Base-by-base conservation (phyloP, 2,113 vertebrate species). In the Tyto alba region DNA sequence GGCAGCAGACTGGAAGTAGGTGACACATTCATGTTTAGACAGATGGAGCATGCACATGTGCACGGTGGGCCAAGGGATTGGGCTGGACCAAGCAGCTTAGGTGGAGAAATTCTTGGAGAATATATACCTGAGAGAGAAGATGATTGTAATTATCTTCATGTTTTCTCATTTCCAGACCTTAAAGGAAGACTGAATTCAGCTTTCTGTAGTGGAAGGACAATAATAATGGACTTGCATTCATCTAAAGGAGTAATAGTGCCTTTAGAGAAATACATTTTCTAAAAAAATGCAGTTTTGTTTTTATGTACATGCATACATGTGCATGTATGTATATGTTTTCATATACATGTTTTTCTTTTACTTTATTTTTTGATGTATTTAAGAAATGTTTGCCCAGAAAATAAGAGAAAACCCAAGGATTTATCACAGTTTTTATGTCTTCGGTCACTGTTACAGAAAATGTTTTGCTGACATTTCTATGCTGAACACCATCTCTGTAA, bases 31-130 rank as follows among this genome's bases (percentile, higher is more conserved):
- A 3, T 27, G 2, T 73, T 55, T 73, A 68, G 13, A 26, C 6
- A 59, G 32, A 53, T 6, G 11, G 41, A 76, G 10, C 3, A 4
- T 34, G n/a, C 1, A 6, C 21, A 21, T 52, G 13, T 7, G 10
- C 8, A 11, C 8, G 4, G 9, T 5, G 6, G 8, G 6, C 2
- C 17, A 30, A 72, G 17, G 16, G 3, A 6, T 29, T 4, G 1
- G 11, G 13, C 12, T 19, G 13, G 55, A 53, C 16, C 0, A 2
- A 80, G 26, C 17, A 67, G 20, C 43, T 27, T 45, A 66, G 9
- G 48, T 45, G 4, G 21, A 78, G 47, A 80, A 81, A 89, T 36
- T 59, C 0, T 8, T 64, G 27, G 57, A 66, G 29, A 79, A 40
- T 32, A 59, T 6, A 13, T 6, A 79, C 7, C 2, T 66, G 7